Evolutionary conservation across 2,888 invertebrate genomes (phyloP).

Genomic region (Tanaodytes sp.): DNA sequence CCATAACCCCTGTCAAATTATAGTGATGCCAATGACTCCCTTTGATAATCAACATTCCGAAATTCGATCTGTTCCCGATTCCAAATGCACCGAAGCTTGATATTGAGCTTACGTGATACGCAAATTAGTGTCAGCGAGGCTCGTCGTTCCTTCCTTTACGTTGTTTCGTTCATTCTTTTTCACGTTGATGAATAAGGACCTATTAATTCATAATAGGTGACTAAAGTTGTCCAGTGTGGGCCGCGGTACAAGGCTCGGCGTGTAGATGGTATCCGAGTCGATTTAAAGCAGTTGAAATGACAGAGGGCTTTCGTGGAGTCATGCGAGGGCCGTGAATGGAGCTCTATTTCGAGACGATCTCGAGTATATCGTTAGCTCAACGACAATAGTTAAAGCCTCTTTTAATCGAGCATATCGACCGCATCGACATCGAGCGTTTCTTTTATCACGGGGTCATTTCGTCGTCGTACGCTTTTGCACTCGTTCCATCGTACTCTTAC

Average conservation of each 20-base stretch:
- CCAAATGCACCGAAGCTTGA: no score
- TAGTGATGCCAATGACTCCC: no score
- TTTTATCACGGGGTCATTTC: conserved; percentile 51
- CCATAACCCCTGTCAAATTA: no score
- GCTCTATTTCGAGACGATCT: conserved; percentile 49
- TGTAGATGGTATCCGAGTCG: conserved; percentile 53
- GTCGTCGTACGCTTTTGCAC: conserved; percentile 26
- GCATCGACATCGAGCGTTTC: conserved; percentile 49
- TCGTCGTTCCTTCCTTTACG: no score
- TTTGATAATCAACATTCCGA: no score
- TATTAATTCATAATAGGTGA: conserved; percentile 44
- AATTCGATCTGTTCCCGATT: no score
- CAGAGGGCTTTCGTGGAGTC: conserved; percentile 55
- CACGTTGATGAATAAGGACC: conserved; percentile 12
- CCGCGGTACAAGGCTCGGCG: conserved; percentile 41
- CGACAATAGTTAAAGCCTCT: conserved; percentile 53
- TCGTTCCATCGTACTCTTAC: conserved; percentile 16
- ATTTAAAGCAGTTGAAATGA: conserved; percentile 56
- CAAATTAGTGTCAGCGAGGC: no score
- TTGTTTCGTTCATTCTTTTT: no score
- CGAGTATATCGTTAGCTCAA: conserved; percentile 53
- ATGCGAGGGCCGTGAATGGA: conserved; percentile 45
- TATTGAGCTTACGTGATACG: no score
- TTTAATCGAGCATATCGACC: conserved; percentile 53
- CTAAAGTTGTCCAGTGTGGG: conserved; percentile 46